Conservation (phyloP, 2,797 vertebrate genomes). For the Muscicapa striata region DNA sequence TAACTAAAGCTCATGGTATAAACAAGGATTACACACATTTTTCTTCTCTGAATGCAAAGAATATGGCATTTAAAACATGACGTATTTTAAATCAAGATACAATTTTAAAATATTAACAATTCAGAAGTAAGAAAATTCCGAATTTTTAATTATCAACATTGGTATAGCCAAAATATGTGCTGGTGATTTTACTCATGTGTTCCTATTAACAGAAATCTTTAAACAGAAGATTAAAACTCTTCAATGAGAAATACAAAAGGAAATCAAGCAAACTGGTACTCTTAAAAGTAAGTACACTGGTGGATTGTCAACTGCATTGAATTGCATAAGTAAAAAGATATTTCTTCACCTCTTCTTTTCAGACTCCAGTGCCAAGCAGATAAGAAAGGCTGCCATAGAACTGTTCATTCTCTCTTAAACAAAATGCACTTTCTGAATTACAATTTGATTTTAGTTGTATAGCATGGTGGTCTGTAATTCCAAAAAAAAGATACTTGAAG, state of each 20-base stretch:
- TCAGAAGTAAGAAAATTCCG: background rate
- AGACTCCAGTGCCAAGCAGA: background rate
- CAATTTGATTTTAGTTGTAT: background rate
- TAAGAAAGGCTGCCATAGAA: background rate
- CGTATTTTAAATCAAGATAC: background rate
- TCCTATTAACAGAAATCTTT: background rate
- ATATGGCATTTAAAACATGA: background rate
- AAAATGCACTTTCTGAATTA: background rate
- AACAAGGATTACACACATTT: background rate
- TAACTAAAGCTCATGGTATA: background rate
- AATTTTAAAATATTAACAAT: background rate
- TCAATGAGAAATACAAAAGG: background rate
- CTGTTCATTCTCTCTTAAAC: background rate
- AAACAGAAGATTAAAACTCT: background rate
- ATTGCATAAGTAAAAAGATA: background rate
- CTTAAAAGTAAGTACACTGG: background rate
- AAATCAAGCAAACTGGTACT: background rate
- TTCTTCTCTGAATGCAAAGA: background rate
- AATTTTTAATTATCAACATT: background rate
- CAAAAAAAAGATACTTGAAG: background rate
- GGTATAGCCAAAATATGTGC: background rate
- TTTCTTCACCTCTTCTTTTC: background rate
- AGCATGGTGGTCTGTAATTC: background rate
- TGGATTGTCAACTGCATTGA: background rate
- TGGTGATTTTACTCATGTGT: background rate